phyloP scores from a whole-genome alignment of 2,888 invertebrate species.

The Heteromurus nitidus region DNA sequence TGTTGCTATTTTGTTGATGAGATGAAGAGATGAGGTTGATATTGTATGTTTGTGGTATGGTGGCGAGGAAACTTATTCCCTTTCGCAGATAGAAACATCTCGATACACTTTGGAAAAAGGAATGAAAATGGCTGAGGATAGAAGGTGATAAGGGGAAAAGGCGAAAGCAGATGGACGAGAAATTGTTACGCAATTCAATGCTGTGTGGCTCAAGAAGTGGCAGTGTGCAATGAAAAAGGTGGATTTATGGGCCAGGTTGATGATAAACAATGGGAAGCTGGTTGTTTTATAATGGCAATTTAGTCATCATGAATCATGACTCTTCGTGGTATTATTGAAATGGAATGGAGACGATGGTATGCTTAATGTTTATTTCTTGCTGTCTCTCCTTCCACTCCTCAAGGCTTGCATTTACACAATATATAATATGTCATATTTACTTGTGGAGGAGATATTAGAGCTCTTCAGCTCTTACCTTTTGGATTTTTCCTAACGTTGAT shows the following conservation, averaged over 20 bases:
- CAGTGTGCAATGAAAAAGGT: conserved; percentile 60
- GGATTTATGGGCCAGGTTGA: conserved; percentile 64
- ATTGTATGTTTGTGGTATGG: conserved; percentile 2
- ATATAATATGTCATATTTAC: too few relatives aligned
- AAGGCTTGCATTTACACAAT: too few relatives aligned
- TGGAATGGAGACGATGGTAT: conserved; percentile 24
- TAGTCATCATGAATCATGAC: conserved; percentile 65
- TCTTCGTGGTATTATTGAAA: conserved; percentile 31
- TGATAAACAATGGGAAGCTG: conserved; percentile 64
- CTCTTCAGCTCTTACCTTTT: background rate
- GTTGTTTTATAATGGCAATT: conserved; percentile 65
- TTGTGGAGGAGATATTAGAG: conserved; percentile 3
- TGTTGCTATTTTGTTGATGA: conserved; percentile 35
- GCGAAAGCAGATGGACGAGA: conserved; percentile 53
- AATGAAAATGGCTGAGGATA: background rate
- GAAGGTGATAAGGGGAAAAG: background rate
- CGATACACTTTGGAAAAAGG: conserved; percentile 8
- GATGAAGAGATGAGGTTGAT: conserved; percentile 25
- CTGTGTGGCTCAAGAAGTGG: conserved; percentile 15
- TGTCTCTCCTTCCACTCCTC: too few relatives aligned
- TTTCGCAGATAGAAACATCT: conserved; percentile 25
- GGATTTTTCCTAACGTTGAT: background rate
- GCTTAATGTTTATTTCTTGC: too few relatives aligned
- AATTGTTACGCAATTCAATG: conserved; percentile 28
- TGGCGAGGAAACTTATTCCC: conserved; percentile 13